Base-by-base conservation (phyloP, 2,888 invertebrate species). In the Leptopilina drosophilae region DNA sequence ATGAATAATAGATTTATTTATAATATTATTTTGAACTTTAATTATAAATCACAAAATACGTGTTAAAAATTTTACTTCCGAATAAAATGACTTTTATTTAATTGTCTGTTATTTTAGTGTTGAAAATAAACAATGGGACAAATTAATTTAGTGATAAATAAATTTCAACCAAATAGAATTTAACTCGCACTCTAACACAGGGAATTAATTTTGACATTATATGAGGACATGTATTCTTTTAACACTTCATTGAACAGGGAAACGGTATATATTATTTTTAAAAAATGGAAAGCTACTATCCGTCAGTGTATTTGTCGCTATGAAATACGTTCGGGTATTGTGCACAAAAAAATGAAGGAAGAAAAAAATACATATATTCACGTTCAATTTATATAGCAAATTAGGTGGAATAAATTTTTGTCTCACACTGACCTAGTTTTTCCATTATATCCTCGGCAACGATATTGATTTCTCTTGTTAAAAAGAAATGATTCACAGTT, bases 351-450 rank as follows among this genome's bases (percentile, higher is more conserved):
- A 33, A 33, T 5, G 15, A 73, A 73, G 8, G 42, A 42, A 42
- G 8, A 42, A 42, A 42, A 42, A 69, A 73, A 73, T 33, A 33
- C 3, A 33, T 33, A 73, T 73, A 40, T 73, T 73, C 56, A 56
- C 40, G 73, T 73, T 73, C 73, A 59, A 73, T 73, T 73, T 59
- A 73, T 73, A 56, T 56, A 73, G 40, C 73, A 73, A 73, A 73
- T 73, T 59, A 73, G 73, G 73, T 56, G 56, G 73, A 73, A 73
- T 73, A 59, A 56, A 73, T 56, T 73, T 73, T 73, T 33, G 56
- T 73, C 73, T 59, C 56, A 33, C 7, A 56, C 40, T 73, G 73
- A 40, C 73, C 73, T 56, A 73, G 33, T 73, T 73, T 73, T 73
- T 40, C 26, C 11, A 5, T 5, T 33, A 73, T 56, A 59, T 56